Conservation (phyloP, 2,113 vertebrate species). For the Cacatua alba region DNA sequence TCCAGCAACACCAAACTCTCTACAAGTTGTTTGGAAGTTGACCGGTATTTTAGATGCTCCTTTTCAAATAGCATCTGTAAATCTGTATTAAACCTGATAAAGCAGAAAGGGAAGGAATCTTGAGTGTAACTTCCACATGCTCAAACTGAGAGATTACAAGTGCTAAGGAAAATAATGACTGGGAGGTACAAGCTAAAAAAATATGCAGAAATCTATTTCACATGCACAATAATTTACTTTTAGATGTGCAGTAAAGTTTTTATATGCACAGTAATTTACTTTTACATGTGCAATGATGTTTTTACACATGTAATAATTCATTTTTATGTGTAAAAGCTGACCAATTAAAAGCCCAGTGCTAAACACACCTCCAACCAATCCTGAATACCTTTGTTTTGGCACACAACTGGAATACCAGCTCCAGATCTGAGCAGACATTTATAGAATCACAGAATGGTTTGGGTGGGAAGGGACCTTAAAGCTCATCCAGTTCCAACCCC, state of each 20-base stretch:
- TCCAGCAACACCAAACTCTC: neutral
- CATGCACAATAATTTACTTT: constrained; percentile 67
- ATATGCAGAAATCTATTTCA: constrained; percentile 38
- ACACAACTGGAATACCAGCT: neutral
- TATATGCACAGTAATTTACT: constrained; percentile 69
- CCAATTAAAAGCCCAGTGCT: constrained; percentile 6
- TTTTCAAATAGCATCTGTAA: neutral
- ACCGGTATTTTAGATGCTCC: neutral
- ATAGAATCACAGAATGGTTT: neutral
- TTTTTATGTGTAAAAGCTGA: constrained; percentile 44
- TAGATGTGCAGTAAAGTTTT: constrained; percentile 70
- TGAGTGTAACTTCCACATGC: neutral
- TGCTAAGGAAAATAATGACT: constrained; percentile 36
- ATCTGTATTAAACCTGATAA: neutral
- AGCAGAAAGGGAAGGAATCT: neutral
- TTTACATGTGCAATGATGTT: constrained; percentile 59
- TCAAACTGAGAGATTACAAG: constrained; percentile 16
- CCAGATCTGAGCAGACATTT: neutral
- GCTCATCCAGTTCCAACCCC: neutral
- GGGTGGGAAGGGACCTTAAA: neutral
- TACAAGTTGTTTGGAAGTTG: neutral
- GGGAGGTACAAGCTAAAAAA: neutral
- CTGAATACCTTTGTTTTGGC: neutral
- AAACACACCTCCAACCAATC: neutral
- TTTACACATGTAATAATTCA: constrained; percentile 45